Conservation (phyloP, 2,888 invertebrate genomes). For the Tenthredo scrophulariae region DNA sequence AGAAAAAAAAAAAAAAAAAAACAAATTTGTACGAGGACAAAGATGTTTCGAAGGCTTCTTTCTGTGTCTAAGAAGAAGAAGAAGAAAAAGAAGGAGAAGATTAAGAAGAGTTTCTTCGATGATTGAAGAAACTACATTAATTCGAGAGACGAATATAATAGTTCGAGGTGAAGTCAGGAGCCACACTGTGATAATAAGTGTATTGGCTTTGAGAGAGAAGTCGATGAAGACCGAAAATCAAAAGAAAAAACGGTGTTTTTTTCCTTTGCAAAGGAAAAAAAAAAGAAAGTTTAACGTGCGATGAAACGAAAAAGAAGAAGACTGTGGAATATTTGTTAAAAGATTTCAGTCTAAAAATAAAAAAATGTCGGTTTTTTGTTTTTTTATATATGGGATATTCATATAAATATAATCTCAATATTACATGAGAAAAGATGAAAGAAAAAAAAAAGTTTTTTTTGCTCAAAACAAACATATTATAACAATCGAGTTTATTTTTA, state of each 20-base stretch:
- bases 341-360: constrained; percentile 45
- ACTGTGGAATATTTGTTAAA: constrained; percentile 51
- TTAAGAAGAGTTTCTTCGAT: neutral
- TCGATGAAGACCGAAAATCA: neutral
- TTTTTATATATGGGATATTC: neutral
- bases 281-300: neutral
- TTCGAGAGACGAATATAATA: neutral
- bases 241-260: neutral
- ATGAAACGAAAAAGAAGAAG: constrained; percentile 8
- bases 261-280: constrained; percentile 18
- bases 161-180: neutral
- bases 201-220: neutral
- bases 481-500: neutral
- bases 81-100: neutral
- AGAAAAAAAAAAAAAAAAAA: neutral
- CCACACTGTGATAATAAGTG: constrained; percentile 39
- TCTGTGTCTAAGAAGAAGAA: neutral
- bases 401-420: neutral
- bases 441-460: neutral
- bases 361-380: neutral
- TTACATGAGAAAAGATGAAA: neutral
- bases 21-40: neutral
- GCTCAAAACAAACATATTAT: constrained; percentile 1
- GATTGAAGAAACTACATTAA: neutral
- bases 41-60: neutral